phyloP scores from a whole-genome alignment of 2,797 vertebrate species.

The Strix occidentalis region DNA sequence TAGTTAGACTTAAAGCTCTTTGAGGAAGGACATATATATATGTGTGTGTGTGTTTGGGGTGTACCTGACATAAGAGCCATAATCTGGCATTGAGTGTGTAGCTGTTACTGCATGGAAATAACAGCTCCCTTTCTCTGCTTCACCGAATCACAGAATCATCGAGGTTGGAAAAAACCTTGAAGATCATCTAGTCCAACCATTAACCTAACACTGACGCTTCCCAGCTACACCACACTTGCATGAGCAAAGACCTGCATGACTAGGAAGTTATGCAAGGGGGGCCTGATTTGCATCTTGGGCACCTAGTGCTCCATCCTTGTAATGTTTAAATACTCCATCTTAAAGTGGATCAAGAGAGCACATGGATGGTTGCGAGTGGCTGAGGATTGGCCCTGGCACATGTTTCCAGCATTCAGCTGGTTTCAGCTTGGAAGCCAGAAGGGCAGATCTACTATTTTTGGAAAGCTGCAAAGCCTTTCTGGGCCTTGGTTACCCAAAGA shows the following conservation, averaged over 20 bases:
- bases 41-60: neutral
- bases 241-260: fast-evolving
- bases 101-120: neutral
- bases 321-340: neutral
- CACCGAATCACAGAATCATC: too few relatives aligned
- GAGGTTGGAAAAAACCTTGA: too few relatives aligned
- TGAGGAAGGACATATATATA: neutral
- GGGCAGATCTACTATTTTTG: neutral
- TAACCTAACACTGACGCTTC: too few relatives aligned
- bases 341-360: neutral
- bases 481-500: neutral
- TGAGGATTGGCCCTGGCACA: neutral
- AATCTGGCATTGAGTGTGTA: fast-evolving
- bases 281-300: neutral
- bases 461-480: neutral
- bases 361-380: too few relatives aligned
- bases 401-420: neutral
- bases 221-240: neutral
- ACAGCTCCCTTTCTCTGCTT: neutral
- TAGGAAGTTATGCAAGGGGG: neutral
- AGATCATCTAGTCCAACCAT: too few relatives aligned
- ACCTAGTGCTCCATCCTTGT: neutral
- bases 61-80: neutral
- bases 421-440: neutral
- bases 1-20: neutral